Evolutionary conservation across 2,888 invertebrate genomes (phyloP).

Genomic region (Lacanobia wlatinum): DNA sequence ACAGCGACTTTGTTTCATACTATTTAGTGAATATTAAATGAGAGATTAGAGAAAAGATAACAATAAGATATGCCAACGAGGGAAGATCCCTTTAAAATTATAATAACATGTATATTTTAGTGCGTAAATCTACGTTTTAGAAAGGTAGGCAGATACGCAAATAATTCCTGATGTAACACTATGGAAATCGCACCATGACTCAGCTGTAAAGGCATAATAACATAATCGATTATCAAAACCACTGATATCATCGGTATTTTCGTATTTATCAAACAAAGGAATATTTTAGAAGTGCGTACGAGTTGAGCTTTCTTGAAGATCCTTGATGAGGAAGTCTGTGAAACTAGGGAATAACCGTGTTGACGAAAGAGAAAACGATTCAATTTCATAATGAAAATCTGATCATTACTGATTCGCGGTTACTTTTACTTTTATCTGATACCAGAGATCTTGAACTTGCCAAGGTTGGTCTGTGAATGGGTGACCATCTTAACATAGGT

Average conservation of each 20-base stretch:
- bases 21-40: neutral
- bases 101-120: neutral
- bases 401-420: neutral
- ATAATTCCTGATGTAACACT: constrained; percentile 44
- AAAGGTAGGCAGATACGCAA: constrained; percentile 11
- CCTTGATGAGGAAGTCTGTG: neutral
- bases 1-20: neutral
- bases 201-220: constrained; percentile 36
- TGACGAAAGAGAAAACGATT: neutral
- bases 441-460: neutral
- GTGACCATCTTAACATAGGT: too few species aligned
- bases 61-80: neutral
- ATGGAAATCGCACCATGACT: constrained; percentile 42
- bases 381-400: neutral
- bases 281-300: constrained; percentile 20
- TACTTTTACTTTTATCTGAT: neutral
- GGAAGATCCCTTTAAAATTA: neutral
- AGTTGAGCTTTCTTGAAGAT: constrained; percentile 14
- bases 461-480: too few species aligned
- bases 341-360: neutral
- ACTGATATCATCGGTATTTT: constrained; percentile 48
- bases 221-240: constrained; percentile 36
- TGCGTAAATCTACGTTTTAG: constrained; percentile 11
- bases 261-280: constrained; percentile 31
- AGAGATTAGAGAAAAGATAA: neutral